phyloP scores from a whole-genome alignment of 2,113 vertebrate species.

The Ageneiosus marmoratus region DNA sequence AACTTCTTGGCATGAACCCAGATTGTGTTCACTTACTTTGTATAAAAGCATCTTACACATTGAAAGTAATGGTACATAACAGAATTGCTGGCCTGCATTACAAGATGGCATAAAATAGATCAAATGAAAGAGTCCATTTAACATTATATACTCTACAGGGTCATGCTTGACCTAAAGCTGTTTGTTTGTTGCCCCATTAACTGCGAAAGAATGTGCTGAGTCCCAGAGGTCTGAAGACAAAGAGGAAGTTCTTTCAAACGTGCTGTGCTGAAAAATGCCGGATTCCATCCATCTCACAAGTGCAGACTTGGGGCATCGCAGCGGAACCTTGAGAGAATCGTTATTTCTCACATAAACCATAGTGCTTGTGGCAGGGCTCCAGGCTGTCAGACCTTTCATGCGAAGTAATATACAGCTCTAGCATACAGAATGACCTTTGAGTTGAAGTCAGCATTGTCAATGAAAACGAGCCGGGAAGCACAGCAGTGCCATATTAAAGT shows the following conservation, averaged over 20 bases:
- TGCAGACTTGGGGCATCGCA: constrained; percentile 4
- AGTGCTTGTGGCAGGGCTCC: constrained; percentile 3
- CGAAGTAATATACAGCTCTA: neutral
- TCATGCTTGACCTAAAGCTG: neutral
- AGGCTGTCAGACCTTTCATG: neutral
- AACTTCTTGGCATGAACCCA: neutral
- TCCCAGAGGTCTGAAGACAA: neutral
- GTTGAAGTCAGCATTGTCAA: neutral
- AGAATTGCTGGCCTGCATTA: neutral
- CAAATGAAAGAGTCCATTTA: neutral
- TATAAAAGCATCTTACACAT: neutral
- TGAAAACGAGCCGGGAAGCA: neutral
- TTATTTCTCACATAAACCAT: constrained; percentile 3
- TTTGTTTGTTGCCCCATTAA: constrained; percentile 36
- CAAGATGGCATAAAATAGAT: neutral
- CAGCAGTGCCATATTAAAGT: neutral
- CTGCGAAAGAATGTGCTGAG: neutral
- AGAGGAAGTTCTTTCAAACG: constrained; percentile 26
- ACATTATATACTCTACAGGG: neutral
- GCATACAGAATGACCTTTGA: neutral
- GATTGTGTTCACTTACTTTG: neutral
- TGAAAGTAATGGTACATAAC: neutral
- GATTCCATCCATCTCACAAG: constrained; percentile 23
- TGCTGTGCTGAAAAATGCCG: neutral
- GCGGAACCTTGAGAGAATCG: neutral